These are phyloP conservation scores for Echinometra lucunter DNA, from an alignment of 53 echinoderm and acorn worm species.

Conservation along the genomic window DNA sequence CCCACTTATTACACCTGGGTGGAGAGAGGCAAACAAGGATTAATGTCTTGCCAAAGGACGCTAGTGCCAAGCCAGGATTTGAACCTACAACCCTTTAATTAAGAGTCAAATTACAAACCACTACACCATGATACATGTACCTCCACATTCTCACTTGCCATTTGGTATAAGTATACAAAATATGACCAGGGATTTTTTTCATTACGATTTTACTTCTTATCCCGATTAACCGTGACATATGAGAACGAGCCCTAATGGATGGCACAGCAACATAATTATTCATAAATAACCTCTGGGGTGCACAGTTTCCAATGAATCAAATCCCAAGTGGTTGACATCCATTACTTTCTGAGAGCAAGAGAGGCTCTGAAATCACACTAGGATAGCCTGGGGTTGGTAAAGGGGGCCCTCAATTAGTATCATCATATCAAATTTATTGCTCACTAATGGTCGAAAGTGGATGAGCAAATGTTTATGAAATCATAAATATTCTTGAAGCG, in stretches of 20 bases:
- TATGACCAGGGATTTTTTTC: too few relatives aligned
- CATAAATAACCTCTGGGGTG: constrained; percentile 41
- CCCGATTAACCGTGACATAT: too few relatives aligned
- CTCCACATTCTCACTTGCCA: too few relatives aligned
- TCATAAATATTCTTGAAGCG: background rate
- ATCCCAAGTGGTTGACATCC: background rate
- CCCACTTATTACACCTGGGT: too few relatives aligned
- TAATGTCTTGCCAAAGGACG: too few relatives aligned
- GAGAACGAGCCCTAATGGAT: constrained; percentile 8
- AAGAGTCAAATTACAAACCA: too few relatives aligned
- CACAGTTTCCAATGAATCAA: constrained; percentile 35
- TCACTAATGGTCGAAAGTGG: background rate
- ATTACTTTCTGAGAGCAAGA: background rate
- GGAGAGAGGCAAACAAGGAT: too few relatives aligned
- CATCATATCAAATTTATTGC: constrained; percentile 17
- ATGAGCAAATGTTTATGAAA: constrained; percentile 25
- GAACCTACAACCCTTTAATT: too few relatives aligned
- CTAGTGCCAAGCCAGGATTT: too few relatives aligned
- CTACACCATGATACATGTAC: too few relatives aligned
- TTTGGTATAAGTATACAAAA: too few relatives aligned
- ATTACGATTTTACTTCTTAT: too few relatives aligned
- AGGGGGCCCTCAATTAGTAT: constrained; percentile 26
- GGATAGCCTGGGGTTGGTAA: background rate
- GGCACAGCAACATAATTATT: constrained; percentile 35
- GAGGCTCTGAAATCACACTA: background rate